Base-by-base conservation (phyloP, 2,797 vertebrate genomes). In the Poecilia gillii region DNA sequence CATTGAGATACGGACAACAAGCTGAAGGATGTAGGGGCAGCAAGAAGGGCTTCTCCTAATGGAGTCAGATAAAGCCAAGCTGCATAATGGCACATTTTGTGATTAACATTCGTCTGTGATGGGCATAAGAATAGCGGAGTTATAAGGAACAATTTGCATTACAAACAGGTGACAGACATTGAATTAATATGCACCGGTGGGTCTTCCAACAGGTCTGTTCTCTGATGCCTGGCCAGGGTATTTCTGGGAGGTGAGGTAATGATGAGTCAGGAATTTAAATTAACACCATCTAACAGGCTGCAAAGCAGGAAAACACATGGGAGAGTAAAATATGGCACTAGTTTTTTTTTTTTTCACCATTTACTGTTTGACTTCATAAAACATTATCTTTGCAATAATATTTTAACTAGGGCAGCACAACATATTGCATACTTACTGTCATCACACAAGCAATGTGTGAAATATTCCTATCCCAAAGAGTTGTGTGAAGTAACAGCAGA, bases 141-240 rank as follows among this genome's bases (percentile, higher is more conserved):
- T 91, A 90, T 85, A 88, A 90, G 81, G 81, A 87, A 25, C 76
- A 81, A 91, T 93, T 94, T 92, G 88, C 91, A 93, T 93, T 86
- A 92, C 89, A 93, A 93, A 92, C 86, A 82, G 80, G 89, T 90
- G 88, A 93, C 82, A 89, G 87, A 84, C 84, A 72, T 80, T 73
- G 75, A 83, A 91, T 94, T 91, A 89, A 91, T 90, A 93, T 93
- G 89, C 88, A 84, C 84, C 79, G 84, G 89, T 82, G 82, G 81
- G 87, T 89, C 87, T 39, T 84, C 81, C 70, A 82, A 79, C 80
- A 84, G 84, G 84, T 90, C 51, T 25, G 20, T 25, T 73, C 84
- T 87, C 53, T 81, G 90, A 88, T 78, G 85, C 81, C 75, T 70
- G 85, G 76, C 83, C 87, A 84, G 79, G 51, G 86, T 87, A 82